These are phyloP conservation scores for Rachycentron canadum DNA, from an alignment of 2,797 vertebrate genomes.

Conservation along the genomic window DNA sequence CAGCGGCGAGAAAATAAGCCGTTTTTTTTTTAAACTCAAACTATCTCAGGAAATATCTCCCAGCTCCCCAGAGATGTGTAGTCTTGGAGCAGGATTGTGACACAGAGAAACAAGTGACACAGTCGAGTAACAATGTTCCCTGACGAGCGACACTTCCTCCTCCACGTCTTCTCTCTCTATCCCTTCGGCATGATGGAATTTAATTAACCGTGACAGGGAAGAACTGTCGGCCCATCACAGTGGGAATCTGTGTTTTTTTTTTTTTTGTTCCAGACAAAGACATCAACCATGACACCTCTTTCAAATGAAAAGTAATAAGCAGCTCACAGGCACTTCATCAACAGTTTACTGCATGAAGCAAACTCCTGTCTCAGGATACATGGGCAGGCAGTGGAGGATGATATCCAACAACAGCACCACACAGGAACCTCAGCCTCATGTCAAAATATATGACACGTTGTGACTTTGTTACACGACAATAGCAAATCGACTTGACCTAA, in stretches of 20 bases:
- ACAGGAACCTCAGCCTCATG: not conserved
- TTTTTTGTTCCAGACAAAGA: conserved; percentile 56
- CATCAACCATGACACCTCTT: conserved; percentile 55
- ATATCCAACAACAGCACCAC: conserved; percentile 3
- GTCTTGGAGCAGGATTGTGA: conserved; percentile 34
- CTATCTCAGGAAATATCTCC: conserved; percentile 70
- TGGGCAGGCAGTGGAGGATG: not conserved
- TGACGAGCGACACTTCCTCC: conserved; percentile 28
- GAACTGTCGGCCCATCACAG: conserved; percentile 46
- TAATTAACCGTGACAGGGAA: conserved; percentile 55
- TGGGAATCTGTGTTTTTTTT: conserved; percentile 53
- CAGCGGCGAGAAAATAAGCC: conserved; percentile 50
- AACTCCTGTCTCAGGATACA: conserved; percentile 7
- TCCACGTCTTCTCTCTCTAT: conserved; percentile 10
- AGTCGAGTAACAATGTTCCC: conserved; percentile 49
- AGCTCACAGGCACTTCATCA: conserved; percentile 49
- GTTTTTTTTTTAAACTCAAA: conserved; percentile 22
- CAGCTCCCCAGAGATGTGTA: conserved; percentile 46
- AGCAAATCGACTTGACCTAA: not conserved
- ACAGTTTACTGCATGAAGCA: conserved; percentile 21
- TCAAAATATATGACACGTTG: not conserved
- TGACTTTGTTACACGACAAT: not conserved
- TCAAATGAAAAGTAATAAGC: conserved; percentile 65
- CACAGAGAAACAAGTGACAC: conserved; percentile 49
- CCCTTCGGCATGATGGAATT: conserved; percentile 57